Evolutionary conservation across 2,797 vertebrate genomes (phyloP), one percentile per base, ranked within the genome.

Genomic region (Rhadinocentrus ornatus): DNA sequence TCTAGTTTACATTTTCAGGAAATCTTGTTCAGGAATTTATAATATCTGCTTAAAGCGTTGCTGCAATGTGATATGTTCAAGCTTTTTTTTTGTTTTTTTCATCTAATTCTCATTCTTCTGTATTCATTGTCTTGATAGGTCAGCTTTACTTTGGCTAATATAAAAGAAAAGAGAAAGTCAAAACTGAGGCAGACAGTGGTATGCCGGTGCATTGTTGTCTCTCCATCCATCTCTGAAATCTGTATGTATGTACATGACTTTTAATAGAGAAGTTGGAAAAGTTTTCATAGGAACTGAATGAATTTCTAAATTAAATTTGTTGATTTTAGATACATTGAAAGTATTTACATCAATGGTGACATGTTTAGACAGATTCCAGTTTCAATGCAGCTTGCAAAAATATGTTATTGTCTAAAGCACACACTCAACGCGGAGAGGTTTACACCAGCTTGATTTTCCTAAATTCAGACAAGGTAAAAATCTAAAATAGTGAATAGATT

Each of bases 1-100:
- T 16, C 34, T 64, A 4, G 48, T 75, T 63, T 31, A 34, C 50
- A 61, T 59, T 72, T 85, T 79, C 62, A 81, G 52, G 67, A 70
- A 68, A 77, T 44, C 11, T 39, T 62, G 16, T 73, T 77, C 60
- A 74, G 70, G 56, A 56, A 84, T 75, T 26, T 34, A 59, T 29
- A 27, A 31, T 46, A 20, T 66, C 20, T 34, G 54, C 34, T 18
- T 22, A 4, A 18, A 20, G 13, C n/a, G 7, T 39, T 20, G 18
- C 44, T 68, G 35, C 20, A 22, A 8, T 37, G 37, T 57, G 16
- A 34, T 20, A 6, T 63, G 29, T 52, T 64, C 53, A 27, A 22
- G n/a, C n/a, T 53, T n/a, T 56, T 57, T 20, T n/a, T 56, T 3
- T 31, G 31, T 35, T 48, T 22, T 16, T 15, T 41, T 20, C 16